Evolutionary conservation across 2,113 vertebrate genomes (phyloP).

Genomic region (Emberiza fucata): DNA sequence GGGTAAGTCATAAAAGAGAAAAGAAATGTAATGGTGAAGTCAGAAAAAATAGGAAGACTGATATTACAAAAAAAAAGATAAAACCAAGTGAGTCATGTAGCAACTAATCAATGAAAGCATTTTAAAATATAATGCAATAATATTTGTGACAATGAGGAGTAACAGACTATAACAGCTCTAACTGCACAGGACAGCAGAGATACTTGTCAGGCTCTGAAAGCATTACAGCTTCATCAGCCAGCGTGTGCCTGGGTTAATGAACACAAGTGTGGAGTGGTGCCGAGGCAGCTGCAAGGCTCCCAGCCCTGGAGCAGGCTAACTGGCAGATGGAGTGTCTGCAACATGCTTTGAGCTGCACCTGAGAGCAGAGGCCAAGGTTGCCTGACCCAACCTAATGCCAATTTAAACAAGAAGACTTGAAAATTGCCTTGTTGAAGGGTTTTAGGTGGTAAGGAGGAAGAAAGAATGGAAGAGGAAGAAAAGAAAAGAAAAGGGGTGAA

Average conservation of each 20-base stretch:
- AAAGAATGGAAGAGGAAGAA: neutral
- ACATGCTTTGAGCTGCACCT: neutral
- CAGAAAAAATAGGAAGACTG: neutral
- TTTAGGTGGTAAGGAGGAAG: neutral
- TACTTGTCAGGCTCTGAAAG: neutral
- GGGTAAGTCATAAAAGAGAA: neutral
- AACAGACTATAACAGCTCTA: neutral
- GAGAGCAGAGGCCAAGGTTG: neutral
- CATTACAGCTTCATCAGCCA: neutral
- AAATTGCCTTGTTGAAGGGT: neutral
- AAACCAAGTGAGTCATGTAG: neutral
- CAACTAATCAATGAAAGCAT: neutral
- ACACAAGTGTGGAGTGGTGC: neutral
- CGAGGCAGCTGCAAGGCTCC: neutral
- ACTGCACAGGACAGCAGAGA: neutral
- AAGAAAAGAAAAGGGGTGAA: neutral
- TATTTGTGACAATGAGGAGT: neutral
- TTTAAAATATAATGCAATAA: neutral
- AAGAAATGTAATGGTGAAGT: neutral
- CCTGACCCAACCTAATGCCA: neutral
- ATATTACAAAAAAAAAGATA: neutral
- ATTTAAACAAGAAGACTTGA: neutral
- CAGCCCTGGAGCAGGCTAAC: neutral
- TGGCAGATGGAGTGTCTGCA: rapidly evolving
- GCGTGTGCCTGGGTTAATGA: neutral